Evolutionary conservation across 2,113 vertebrate genomes (phyloP), one percentile per base, ranked within the genome.

Genomic region (Cebus imitator): DNA sequence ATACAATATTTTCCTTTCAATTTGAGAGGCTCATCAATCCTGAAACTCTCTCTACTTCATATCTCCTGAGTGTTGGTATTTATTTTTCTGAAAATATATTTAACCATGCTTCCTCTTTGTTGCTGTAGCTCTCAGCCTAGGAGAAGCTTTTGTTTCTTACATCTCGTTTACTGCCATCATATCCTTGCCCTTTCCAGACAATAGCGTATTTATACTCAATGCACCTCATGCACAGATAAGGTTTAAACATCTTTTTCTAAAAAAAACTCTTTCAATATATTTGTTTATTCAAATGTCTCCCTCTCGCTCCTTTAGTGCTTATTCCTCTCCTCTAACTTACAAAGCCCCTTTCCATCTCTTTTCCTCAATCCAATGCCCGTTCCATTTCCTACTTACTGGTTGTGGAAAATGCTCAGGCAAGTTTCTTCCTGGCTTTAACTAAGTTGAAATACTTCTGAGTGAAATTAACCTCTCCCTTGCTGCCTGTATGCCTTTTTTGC

Each of bases 301-400:
- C 5, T 82, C 40, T 66, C 32, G 84, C 32, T 50, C 70, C 92
- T 50, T 92, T 40, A 80, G 37, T 87, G 52, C 16, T 84, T 37
- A 21, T 95, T 64, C 23, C 7, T 93, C 70, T 95, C 79, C 57
- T 72, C 89, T 87, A 40, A 83, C 8, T 83, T 73, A 80, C 79
- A 93, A 96, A 97, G 90, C 1, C 13, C 18, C 6, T n/a, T 91
- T 97, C 80, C 25, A 90, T 91, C 87, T 86, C 32, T 95, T 86
- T 86, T 50, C 12, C 27, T 50, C 55, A 96, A 86, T n/a, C 48
- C 4, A 8, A 13, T 30, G 48, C 40, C 35, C 40, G 45, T 76
- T 40, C 61, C 84, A 23, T 76, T 79, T 45, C 57, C 84, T 95
- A 91, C 95, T 96, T 85, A 91, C 70, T 72, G 30, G 32, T 40